Evolutionary conservation across 2,113 vertebrate genomes (phyloP).

Genomic region (Siphamia tubifer): DNA sequence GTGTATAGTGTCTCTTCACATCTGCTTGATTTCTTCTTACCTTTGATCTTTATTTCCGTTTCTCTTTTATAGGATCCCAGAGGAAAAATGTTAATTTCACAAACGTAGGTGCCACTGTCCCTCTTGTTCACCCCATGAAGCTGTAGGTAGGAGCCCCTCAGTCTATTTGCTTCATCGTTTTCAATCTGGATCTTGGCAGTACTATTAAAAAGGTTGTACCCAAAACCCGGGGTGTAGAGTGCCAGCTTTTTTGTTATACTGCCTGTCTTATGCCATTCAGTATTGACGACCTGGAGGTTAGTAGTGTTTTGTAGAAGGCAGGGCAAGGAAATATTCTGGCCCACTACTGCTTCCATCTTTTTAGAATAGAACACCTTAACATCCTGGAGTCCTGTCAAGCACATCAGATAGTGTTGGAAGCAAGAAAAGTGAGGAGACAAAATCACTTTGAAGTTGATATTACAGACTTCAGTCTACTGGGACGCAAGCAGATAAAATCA

Average conservation of each 20-base stretch:
- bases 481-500: slow-evolving; percentile 33
- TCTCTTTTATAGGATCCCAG: background rate
- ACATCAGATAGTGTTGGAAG: slow-evolving; percentile 33
- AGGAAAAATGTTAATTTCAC: slow-evolving; percentile 57
- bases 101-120: slow-evolving; percentile 61
- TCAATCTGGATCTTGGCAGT: slow-evolving; percentile 8
- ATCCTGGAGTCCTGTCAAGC: slow-evolving; percentile 51
- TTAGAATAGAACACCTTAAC: background rate
- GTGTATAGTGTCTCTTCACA: background rate
- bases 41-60: slow-evolving; percentile 61
- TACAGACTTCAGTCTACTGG: background rate
- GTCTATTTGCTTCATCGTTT: rapidly evolving
- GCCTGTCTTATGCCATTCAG: slow-evolving; percentile 63
- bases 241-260: slow-evolving; percentile 25
- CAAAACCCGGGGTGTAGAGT: rapidly evolving
- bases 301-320: background rate
- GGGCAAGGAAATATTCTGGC: slow-evolving; percentile 56
- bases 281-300: background rate
- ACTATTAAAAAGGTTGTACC: rapidly evolving
- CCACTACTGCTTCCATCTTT: slow-evolving; percentile 35
- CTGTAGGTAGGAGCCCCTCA: slow-evolving; percentile 22
- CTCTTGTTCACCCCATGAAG: slow-evolving; percentile 20
- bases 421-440: slow-evolving; percentile 29
- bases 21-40: slow-evolving; percentile 33
- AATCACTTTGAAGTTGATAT: slow-evolving; percentile 33